phyloP scores from a whole-genome alignment of 2,797 vertebrate genomes.

The Poecilia gillii region DNA sequence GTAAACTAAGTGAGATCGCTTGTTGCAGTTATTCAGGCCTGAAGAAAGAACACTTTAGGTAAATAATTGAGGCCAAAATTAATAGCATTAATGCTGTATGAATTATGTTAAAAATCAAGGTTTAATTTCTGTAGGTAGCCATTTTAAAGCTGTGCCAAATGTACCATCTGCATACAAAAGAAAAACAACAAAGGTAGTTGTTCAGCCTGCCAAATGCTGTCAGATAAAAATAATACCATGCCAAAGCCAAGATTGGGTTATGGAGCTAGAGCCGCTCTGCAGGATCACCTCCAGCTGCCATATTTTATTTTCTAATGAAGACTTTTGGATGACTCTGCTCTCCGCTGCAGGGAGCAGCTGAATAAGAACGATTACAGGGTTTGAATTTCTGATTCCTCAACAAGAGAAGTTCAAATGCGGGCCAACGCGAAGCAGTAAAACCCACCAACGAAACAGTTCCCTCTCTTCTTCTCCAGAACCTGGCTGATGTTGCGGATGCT shows the following conservation, averaged over 20 bases:
- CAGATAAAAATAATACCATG: constrained; percentile 32
- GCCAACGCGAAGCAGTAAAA: constrained; percentile 29
- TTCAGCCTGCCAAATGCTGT: constrained; percentile 17
- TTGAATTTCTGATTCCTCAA: background rate
- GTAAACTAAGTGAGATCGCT: background rate
- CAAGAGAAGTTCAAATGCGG: background rate
- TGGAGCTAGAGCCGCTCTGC: background rate
- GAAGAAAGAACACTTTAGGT: background rate
- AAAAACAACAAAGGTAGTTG: background rate
- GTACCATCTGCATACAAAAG: background rate
- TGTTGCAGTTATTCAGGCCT: background rate
- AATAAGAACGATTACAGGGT: background rate
- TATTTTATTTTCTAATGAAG: constrained; percentile 19
- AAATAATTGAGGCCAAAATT: background rate
- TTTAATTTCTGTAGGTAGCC: background rate
- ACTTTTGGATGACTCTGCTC: constrained; percentile 1
- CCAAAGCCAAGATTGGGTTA: constrained; percentile 18
- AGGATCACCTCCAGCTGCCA: background rate
- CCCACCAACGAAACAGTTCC: constrained; percentile 97
- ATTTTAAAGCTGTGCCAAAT: background rate
- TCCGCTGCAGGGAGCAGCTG: background rate
- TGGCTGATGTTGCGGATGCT: constrained; percentile 98
- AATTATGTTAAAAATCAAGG: background rate
- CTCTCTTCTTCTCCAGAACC: constrained; percentile 97
- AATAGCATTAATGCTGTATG: background rate